A percentile compares a stretch with the other conserved stretches of the same genome.
Evolutionary conservation across 2,113 vertebrate species (phyloP).

Genomic region (Machaerirhynchus nigripectus): DNA sequence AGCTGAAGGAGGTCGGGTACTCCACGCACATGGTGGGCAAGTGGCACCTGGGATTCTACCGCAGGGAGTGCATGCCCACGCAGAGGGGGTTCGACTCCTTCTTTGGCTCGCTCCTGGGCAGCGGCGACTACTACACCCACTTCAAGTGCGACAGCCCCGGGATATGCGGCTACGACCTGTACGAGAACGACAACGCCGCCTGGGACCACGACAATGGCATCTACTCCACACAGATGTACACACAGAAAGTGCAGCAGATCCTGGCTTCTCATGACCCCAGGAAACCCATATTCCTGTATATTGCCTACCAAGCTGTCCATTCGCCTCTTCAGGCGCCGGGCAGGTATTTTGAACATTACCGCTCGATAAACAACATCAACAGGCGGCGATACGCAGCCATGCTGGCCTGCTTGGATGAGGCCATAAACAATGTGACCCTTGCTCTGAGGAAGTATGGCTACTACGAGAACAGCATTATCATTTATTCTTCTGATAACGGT

Average conservation of each 20-base stretch:
- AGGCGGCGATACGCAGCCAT: constrained; percentile 92
- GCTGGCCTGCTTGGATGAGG: constrained; percentile 94
- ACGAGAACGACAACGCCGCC: constrained; percentile 90
- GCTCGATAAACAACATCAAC: constrained; percentile 87
- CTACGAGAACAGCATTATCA: constrained; percentile 90
- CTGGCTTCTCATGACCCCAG: constrained; percentile 84
- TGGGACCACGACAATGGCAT: constrained; percentile 90
- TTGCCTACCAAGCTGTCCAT: constrained; percentile 95
- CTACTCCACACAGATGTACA: constrained; percentile 95
- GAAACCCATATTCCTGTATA: constrained; percentile 88
- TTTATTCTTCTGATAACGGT: constrained; percentile 96
- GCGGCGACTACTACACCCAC: constrained; percentile 95
- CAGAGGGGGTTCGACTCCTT: constrained; percentile 93
- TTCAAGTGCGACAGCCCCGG: constrained; percentile 93
- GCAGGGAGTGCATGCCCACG: constrained; percentile 92
- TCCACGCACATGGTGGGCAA: constrained; percentile 97
- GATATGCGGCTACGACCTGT: constrained; percentile 92
- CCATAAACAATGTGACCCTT: constrained; percentile 87
- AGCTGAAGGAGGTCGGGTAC: constrained; percentile 91
- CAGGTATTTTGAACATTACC: constrained; percentile 88
- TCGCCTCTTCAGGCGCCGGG: constrained; percentile 91
- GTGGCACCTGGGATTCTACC: constrained; percentile 97
- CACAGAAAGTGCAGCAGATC: constrained; percentile 86
- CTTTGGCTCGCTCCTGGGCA: constrained; percentile 93
- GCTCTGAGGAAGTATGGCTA: constrained; percentile 88